Percentiles rank a stretch among this genome's conserved stretches.
phyloP scores from a whole-genome alignment of 2,888 invertebrate genomes.

The Drosophila limbata region DNA sequence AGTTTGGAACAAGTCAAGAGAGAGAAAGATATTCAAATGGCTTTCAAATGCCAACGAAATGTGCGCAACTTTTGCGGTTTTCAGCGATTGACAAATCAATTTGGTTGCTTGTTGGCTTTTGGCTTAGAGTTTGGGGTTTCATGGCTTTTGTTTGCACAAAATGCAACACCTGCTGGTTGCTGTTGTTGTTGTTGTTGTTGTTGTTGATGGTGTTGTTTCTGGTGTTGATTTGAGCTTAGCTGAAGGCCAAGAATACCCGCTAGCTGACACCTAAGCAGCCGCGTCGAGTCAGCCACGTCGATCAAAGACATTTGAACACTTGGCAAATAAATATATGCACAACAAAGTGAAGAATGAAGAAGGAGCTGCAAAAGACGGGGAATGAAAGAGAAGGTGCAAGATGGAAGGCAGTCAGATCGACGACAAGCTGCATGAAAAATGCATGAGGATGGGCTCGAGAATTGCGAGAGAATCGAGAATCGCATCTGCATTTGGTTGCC shows the following conservation, averaged over 20 bases:
- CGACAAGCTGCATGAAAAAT: conserved; percentile 79
- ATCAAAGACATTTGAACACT: conserved; percentile 72
- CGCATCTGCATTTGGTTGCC: conserved; percentile 47
- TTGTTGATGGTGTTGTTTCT: conserved; percentile 13
- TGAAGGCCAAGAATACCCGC: conserved; percentile 64
- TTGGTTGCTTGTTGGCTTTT: conserved; percentile 62
- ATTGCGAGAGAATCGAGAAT: conserved; percentile 1
- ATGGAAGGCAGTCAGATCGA: conserved; percentile 51
- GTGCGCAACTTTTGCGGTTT: conserved; percentile 74
- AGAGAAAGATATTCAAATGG: conserved; percentile 67
- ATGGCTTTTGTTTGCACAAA: conserved; percentile 58
- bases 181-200: conserved; percentile 15
- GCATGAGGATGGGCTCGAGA: conserved; percentile 64
- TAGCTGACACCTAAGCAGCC: conserved; percentile 61
- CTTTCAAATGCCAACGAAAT: conserved; percentile 78
- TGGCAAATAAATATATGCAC: conserved; percentile 78
- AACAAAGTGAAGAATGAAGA: conserved; percentile 11
- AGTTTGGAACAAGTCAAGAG: conserved; percentile 29
- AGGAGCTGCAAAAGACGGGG: conserved; percentile 2
- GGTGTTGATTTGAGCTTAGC: conserved; percentile 48
- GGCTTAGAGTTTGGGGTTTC: conserved; percentile 3
- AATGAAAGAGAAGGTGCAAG: not conserved
- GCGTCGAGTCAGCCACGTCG: conserved; percentile 63
- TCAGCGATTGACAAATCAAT: conserved; percentile 76
- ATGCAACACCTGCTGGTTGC: conserved; percentile 67